phyloP scores from a whole-genome alignment of 92 coral and sea anemone species.

The Porites evermanni region DNA sequence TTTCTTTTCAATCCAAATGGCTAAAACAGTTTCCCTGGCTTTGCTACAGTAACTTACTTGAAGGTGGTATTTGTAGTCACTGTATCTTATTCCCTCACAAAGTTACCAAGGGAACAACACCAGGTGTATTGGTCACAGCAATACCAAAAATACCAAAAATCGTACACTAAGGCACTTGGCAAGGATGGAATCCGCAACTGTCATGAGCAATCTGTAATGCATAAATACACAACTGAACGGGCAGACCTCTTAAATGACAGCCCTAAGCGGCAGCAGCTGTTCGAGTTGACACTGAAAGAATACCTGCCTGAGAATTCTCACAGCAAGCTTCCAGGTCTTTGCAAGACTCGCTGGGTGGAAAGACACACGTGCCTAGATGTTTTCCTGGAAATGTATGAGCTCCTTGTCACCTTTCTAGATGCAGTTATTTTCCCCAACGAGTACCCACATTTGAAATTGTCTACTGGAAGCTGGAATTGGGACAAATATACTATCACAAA shows the following conservation, averaged over 20 bases:
- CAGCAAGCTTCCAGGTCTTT: constrained; percentile 54
- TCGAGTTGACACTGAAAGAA: constrained; percentile 60
- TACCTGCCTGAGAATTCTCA: constrained; percentile 61
- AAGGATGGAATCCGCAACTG: constrained; percentile 58
- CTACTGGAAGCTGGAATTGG: constrained; percentile 42
- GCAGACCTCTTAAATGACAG: constrained; percentile 61
- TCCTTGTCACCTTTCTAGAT: constrained; percentile 55
- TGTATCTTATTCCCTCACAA: constrained; percentile 59
- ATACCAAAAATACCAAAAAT: constrained; percentile 40
- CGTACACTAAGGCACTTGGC: constrained; percentile 58
- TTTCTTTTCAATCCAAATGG: constrained; percentile 61
- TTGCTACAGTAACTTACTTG: constrained; percentile 63
- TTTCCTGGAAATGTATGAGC: constrained; percentile 55
- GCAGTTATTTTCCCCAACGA: constrained; percentile 51
- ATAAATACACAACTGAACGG: constrained; percentile 51
- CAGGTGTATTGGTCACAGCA: constrained; percentile 58
- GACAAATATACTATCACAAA: constrained; percentile 55
- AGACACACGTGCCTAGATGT: constrained; percentile 46
- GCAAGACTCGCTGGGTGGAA: constrained; percentile 63
- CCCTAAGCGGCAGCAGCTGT: constrained; percentile 54
- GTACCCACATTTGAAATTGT: background rate
- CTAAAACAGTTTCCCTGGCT: constrained; percentile 63
- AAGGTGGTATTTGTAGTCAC: constrained; percentile 65
- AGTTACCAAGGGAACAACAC: constrained; percentile 56
- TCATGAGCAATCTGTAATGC: constrained; percentile 58